phyloP scores from a whole-genome alignment of 1,140 invertebrate species.

The Drosophila triauraria region DNA sequence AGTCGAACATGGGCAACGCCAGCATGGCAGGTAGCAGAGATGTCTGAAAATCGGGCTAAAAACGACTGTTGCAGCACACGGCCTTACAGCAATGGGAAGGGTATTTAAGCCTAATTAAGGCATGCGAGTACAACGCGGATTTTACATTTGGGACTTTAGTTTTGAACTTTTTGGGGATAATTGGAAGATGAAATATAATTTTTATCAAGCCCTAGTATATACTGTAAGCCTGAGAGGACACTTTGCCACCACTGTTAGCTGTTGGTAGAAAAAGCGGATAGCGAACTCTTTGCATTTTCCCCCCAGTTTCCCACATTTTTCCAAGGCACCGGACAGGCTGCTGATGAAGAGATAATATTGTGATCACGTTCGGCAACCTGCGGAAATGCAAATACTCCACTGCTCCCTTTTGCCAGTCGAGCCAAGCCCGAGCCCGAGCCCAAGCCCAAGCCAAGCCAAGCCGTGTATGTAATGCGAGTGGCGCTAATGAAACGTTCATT shows the following conservation, averaged over 20 bases:
- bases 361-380: constrained; percentile 83
- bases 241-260: not conserved
- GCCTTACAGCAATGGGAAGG: no score
- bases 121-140: not conserved
- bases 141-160: not conserved
- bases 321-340: constrained; percentile 19
- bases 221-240: no score
- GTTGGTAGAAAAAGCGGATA: not conserved
- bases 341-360: constrained; percentile 84
- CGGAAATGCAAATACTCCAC: constrained; percentile 74
- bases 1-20: constrained; percentile 24
- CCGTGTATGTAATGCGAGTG: constrained; percentile 58
- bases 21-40: constrained; percentile 14
- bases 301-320: constrained; percentile 19
- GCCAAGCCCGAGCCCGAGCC: constrained; percentile 9
- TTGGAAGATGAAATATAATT: not conserved
- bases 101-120: not conserved
- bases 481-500: constrained; percentile 81
- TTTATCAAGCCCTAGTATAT: no score
- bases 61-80: not conserved
- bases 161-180: not conserved
- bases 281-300: constrained; percentile 29
- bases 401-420: constrained; percentile 8
- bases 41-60: constrained; percentile 2
- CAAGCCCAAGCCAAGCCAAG: constrained; percentile 8